Percentiles rank a stretch among this genome's conserved stretches.
Evolutionary conservation across 2,888 invertebrate species (phyloP).

Genomic region (Oligia strigilis): DNA sequence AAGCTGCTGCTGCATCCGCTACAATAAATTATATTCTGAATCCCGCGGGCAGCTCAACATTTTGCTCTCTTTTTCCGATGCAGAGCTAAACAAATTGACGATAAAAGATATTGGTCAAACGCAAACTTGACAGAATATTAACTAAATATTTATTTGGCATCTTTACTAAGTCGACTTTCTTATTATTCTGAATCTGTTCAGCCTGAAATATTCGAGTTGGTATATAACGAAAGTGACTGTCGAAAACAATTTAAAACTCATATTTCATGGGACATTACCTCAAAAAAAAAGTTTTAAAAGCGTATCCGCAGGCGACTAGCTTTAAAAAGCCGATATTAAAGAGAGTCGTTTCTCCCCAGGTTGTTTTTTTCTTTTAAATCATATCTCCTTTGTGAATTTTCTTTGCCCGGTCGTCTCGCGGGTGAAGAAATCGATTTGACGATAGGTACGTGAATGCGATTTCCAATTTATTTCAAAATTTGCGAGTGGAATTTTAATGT

Average conservation of each 20-base stretch:
- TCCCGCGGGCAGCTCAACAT: constrained; percentile 11
- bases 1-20: constrained; percentile 1
- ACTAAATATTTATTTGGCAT: not conserved
- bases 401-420: constrained; percentile 72
- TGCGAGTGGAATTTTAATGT: constrained; percentile 81
- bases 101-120: constrained; percentile 1
- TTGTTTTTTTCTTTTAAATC: constrained; percentile 75
- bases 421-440: constrained; percentile 82
- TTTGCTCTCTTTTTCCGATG: constrained; percentile 9
- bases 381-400: constrained; percentile 74
- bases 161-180: not conserved
- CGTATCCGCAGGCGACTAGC: constrained; percentile 68
- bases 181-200: not conserved
- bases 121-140: not conserved
- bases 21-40: constrained; percentile 26
- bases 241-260: constrained; percentile 61
- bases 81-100: constrained; percentile 26
- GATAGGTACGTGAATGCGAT: constrained; percentile 79
- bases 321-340: constrained; percentile 74
- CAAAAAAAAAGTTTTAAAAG: constrained; percentile 68
- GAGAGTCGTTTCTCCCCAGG: constrained; percentile 59
- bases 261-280: constrained; percentile 65
- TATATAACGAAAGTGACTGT: constrained; percentile 25
- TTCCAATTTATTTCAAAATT: constrained; percentile 82
- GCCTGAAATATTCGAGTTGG: constrained; percentile 17